Base-by-base conservation (phyloP, 2,797 vertebrate genomes). In the Naso thynnoides region DNA sequence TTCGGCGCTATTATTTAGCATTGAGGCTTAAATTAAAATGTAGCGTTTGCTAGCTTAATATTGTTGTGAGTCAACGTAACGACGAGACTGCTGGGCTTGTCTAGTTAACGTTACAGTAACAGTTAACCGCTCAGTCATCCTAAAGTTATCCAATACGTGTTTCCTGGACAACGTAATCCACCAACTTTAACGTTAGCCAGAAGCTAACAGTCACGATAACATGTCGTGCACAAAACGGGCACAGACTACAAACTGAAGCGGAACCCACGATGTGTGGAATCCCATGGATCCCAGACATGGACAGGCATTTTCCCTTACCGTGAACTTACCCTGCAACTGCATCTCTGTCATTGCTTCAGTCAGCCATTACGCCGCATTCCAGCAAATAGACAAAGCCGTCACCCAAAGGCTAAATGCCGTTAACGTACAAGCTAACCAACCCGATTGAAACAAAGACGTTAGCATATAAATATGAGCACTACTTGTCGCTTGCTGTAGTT, bases 331-430 rank as follows among this genome's bases (percentile, higher is more conserved):
- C 21, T 6, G 45, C 64, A 69, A 39, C 74, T 26, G 69, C 73
- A 76, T 77, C 84, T 74, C 75, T 85, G 80, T 84, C 79, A 86
- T 13, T 19, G 38, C 60, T 64, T 42, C 73, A 73, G 88, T 86
- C 89, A 91, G 88, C 91, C 92, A 91, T 93, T 91, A 91, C 80
- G 1, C 33, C 57, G 68, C 65, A 72, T 60, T 88, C 85, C 88
- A 92, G 85, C 85, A 91, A 90, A 79, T 88, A 91, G 84, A 86
- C 88, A 67, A 71, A 86, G 85, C 86, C 89, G 71, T 72, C 62
- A 57, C n/a, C 70, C 24, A 41, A 42, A 69, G 5, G 50, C 64
- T 75, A 69, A 73, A 68, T 5, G 11, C 15, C n/a, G 2, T 6
- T 33, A 70, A 52, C 45, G 0, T n/a, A 18, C n/a, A 4, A 16